These are phyloP conservation scores for Heliconius ismenius DNA, from an alignment of 2,888 invertebrate genomes.

Conservation along the genomic window DNA sequence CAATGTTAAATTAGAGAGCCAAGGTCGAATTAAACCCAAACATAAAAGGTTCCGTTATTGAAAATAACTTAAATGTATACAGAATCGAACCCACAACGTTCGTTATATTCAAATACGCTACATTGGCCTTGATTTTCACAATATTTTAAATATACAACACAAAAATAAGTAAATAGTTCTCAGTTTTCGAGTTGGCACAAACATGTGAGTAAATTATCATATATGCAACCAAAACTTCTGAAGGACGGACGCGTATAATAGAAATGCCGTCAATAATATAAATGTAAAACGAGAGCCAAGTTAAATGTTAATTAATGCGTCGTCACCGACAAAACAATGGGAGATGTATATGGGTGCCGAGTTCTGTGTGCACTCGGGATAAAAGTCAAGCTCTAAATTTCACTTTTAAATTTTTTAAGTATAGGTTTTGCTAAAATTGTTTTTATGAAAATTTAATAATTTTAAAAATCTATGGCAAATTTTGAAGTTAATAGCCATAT, in stretches of 20 bases:
- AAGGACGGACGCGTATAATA: background rate
- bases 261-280: background rate
- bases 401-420: too few relatives aligned
- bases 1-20: background rate
- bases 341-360: too few relatives aligned
- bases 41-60: background rate
- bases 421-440: too few relatives aligned
- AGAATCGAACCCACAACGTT: background rate
- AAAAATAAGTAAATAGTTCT: background rate
- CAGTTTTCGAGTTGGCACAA: slow-evolving; percentile 9
- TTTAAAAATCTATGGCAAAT: too few relatives aligned
- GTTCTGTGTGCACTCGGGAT: too few relatives aligned
- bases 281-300: too few relatives aligned
- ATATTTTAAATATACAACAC: background rate
- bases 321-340: too few relatives aligned
- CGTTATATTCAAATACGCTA: background rate
- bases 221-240: slow-evolving; percentile 12
- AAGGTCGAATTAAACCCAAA: background rate
- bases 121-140: too few relatives aligned
- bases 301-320: too few relatives aligned
- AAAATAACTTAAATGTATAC: background rate
- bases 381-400: too few relatives aligned
- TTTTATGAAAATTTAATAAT: too few relatives aligned
- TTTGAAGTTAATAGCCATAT: too few relatives aligned
- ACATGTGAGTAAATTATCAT: slow-evolving; percentile 20